phyloP scores from a whole-genome alignment of 2,113 vertebrate species.

The Eulemur macaco region DNA sequence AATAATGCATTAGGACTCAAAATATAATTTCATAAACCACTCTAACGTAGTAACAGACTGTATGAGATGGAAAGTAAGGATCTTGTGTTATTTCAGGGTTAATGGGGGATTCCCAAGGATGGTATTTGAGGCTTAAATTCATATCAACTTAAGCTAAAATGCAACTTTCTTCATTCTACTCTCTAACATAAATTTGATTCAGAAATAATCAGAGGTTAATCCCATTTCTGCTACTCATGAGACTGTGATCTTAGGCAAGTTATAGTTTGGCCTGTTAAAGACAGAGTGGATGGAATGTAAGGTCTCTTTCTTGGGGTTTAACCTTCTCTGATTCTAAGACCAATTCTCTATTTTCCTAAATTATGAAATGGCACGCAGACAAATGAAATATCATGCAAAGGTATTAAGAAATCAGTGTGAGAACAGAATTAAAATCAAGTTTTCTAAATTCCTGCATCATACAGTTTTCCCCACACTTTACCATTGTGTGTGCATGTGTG shows the following conservation, averaged over 20 bases:
- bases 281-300: neutral
- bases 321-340: neutral
- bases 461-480: neutral
- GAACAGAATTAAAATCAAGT: neutral
- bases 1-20: neutral
- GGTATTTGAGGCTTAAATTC: neutral
- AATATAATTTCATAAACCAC: neutral
- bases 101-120: neutral
- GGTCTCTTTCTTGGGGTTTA: neutral
- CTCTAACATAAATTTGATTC: neutral
- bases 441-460: neutral
- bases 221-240: neutral
- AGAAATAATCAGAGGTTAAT: neutral
- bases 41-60: neutral
- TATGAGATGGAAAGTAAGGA: neutral
- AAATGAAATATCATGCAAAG: neutral
- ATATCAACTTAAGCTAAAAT: neutral
- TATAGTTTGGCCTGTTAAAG: neutral
- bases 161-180: neutral
- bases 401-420: neutral
- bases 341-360: neutral
- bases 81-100: neutral
- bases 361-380: neutral
- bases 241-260: neutral
- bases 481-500: neutral